These are phyloP conservation scores for Andrena cerasifolii DNA, from an alignment of 1,140 invertebrate species.

Conservation along the genomic window DNA sequence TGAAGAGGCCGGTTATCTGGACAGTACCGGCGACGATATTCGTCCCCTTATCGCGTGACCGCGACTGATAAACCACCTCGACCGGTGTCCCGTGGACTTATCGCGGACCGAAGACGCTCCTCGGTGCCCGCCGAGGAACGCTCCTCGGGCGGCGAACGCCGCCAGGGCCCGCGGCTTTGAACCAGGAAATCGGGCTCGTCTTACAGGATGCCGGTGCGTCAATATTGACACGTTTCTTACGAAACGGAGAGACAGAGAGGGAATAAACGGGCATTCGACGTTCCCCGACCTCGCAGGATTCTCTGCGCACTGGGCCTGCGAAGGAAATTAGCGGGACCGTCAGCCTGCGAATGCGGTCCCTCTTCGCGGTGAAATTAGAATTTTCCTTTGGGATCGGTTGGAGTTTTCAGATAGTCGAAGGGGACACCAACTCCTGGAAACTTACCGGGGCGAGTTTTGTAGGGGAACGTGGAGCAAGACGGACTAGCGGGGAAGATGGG, in stretches of 20 bases:
- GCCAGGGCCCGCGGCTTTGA: conserved; percentile 50
- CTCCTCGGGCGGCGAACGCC: conserved; percentile 18
- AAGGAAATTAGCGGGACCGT: too few relatives aligned
- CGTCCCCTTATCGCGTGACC: conserved; percentile 14
- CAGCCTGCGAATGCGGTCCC: too few relatives aligned
- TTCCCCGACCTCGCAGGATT: conserved; percentile 7
- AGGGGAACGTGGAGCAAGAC: too few relatives aligned
- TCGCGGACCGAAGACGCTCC: background rate
- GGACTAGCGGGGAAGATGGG: too few relatives aligned
- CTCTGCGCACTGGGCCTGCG: too few relatives aligned
- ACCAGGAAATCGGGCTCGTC: conserved; percentile 71
- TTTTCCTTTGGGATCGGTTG: too few relatives aligned
- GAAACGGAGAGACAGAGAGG: conserved; percentile 50
- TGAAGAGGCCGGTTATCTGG: conserved; percentile 16
- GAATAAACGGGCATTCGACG: background rate
- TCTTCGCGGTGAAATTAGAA: too few relatives aligned
- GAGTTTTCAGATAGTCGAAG: too few relatives aligned
- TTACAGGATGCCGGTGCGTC: conserved; percentile 72
- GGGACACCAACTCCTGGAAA: too few relatives aligned
- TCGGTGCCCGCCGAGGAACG: background rate
- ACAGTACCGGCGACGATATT: conserved; percentile 5
- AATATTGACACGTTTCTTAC: conserved; percentile 77
- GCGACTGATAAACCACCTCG: conserved; percentile 13
- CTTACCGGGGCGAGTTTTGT: too few relatives aligned
- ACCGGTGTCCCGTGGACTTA: background rate